Evolutionary conservation across 2,113 vertebrate genomes (phyloP).

Genomic region (Mobula birostris): DNA sequence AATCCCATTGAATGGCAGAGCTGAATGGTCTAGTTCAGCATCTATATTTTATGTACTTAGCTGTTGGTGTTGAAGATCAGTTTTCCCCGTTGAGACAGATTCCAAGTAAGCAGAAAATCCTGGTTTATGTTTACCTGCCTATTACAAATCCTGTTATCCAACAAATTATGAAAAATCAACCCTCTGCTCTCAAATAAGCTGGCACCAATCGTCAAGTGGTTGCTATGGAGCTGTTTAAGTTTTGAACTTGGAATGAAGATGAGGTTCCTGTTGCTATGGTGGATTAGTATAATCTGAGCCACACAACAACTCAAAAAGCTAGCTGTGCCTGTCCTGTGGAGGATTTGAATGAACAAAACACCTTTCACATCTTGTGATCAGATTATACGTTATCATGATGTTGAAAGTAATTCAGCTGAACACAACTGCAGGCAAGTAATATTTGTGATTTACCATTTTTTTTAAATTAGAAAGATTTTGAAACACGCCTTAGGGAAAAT

Average conservation of each 20-base stretch:
- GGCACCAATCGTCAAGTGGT: neutral
- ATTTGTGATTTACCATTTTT: neutral
- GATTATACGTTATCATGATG: slow-evolving; percentile 8
- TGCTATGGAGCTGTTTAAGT: slow-evolving; percentile 11
- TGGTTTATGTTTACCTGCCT: neutral
- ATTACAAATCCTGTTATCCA: neutral
- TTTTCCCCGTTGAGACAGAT: too few species aligned
- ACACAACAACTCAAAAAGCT: neutral
- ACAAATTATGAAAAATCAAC: neutral
- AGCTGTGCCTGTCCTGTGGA: neutral
- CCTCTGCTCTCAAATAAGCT: neutral
- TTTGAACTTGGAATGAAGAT: neutral
- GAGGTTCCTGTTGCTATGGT: neutral
- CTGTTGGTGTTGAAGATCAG: neutral
- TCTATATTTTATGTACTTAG: neutral
- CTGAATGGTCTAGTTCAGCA: too few species aligned
- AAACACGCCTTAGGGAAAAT: neutral
- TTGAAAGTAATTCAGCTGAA: neutral
- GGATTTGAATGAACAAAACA: neutral
- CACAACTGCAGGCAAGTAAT: neutral
- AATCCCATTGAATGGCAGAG: too few species aligned
- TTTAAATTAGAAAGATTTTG: neutral
- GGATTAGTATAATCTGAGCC: slow-evolving; percentile 5
- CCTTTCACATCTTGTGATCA: neutral
- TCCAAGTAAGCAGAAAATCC: neutral